Evolutionary conservation across 1,140 invertebrate genomes (phyloP).

Genomic region (Bombus cullumanus): DNA sequence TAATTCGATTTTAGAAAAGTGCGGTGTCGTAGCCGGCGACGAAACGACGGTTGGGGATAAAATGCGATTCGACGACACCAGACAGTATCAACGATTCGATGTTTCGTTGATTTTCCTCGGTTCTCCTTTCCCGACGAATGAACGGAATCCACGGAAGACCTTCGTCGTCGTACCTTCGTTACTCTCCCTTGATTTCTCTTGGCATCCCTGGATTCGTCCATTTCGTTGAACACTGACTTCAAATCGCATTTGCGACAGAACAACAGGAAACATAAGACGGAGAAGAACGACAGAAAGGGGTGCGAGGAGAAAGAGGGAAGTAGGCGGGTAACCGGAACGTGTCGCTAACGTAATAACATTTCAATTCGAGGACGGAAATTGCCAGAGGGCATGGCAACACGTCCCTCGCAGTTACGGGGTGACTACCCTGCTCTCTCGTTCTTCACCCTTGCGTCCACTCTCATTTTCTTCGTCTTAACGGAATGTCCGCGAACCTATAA

Average conservation of each 20-base stretch:
- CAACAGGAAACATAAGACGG: constrained; percentile 57
- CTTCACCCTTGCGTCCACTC: constrained; percentile 17
- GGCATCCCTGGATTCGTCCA: constrained; percentile 13
- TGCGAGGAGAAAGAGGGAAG: not conserved
- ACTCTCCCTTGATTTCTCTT: constrained; percentile 18
- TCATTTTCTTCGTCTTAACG: constrained; percentile 6
- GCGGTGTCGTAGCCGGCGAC: not conserved
- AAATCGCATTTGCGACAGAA: constrained; percentile 64
- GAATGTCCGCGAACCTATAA: not conserved
- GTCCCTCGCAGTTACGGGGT: constrained; percentile 61
- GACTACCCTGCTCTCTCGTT: constrained; percentile 43
- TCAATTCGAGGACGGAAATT: constrained; percentile 82
- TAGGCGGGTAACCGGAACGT: constrained; percentile 69
- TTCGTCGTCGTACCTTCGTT: constrained; percentile 2
- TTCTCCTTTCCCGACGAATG: constrained; percentile 28
- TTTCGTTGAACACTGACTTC: constrained; percentile 21
- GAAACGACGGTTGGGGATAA: not conserved
- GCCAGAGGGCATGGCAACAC: constrained; percentile 61
- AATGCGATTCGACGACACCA: constrained; percentile 18
- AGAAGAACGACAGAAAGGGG: not conserved
- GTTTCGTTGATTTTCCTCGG: constrained; percentile 32
- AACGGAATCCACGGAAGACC: constrained; percentile 15
- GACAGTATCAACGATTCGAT: constrained; percentile 59
- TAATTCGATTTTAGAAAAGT: constrained; percentile 58
- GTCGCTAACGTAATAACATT: constrained; percentile 81